Conservation (phyloP, 2,113 vertebrate genomes). For the Percina caprodes region DNA sequence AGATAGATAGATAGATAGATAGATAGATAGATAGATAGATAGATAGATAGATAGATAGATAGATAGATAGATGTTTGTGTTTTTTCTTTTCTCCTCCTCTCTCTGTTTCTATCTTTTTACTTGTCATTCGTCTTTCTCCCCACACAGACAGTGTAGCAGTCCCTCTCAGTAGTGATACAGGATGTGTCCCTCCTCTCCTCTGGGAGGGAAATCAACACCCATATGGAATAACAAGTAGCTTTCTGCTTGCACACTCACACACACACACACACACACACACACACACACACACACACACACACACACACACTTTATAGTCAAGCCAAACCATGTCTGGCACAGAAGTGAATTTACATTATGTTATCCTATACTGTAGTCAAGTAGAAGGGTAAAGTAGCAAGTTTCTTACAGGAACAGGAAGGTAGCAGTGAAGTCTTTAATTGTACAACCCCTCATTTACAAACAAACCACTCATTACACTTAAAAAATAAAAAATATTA, state of each 20-base stretch:
- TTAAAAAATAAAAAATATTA: background rate
- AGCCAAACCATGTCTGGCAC: conserved; percentile 26
- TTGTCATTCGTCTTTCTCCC: conserved; percentile 45
- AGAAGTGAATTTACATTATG: background rate
- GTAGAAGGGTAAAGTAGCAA: background rate
- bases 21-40: background rate
- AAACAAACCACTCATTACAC: conserved; percentile 21
- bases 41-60: background rate
- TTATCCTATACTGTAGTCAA: conserved; percentile 12
- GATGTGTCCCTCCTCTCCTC: conserved; percentile 67
- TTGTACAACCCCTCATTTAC: conserved; percentile 21
- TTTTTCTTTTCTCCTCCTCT: background rate
- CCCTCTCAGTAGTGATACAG: conserved; percentile 70
- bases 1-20: background rate
- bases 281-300: no score
- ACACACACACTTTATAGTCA: background rate
- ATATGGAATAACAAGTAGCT: conserved; percentile 80
- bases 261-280: conserved; percentile 8
- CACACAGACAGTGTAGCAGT: conserved; percentile 39
- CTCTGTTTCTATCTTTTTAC: conserved; percentile 9
- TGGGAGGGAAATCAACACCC: conserved; percentile 74
- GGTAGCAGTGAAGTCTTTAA: conserved; percentile 3
- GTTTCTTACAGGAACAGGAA: background rate
- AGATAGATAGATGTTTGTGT: background rate
- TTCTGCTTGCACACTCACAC: conserved; percentile 49